A percentile compares a stretch with the other conserved stretches of the same genome.
Conservation (phyloP, 1,140 invertebrate species). For the Cydia pomonella region DNA sequence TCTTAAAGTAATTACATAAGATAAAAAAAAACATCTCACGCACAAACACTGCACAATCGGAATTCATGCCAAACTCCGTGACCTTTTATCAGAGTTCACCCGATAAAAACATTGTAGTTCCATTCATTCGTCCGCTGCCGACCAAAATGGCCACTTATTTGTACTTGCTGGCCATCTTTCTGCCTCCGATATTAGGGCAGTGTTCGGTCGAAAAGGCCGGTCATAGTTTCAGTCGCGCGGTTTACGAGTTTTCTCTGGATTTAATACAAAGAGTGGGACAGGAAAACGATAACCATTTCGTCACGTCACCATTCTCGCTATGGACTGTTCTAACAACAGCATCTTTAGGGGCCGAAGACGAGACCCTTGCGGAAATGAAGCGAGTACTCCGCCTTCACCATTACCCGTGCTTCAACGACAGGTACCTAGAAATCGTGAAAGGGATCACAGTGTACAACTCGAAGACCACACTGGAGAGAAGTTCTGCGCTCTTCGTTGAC, state of each 20-base stretch:
- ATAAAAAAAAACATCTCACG: slow-evolving; percentile 11
- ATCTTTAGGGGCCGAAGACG: slow-evolving; percentile 70
- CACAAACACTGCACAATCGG: slow-evolving; percentile 14
- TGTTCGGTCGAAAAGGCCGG: slow-evolving; percentile 51
- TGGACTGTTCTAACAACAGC: slow-evolving; percentile 73
- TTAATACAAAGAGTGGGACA: slow-evolving; percentile 53
- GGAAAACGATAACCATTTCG: slow-evolving; percentile 69
- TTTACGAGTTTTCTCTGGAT: slow-evolving; percentile 62
- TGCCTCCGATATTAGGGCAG: slow-evolving; percentile 46
- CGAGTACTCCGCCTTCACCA: slow-evolving; percentile 59
- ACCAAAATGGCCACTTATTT: slow-evolving; percentile 44
- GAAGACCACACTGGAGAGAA: slow-evolving; percentile 47
- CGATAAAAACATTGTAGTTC: slow-evolving; percentile 26
- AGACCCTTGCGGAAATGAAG: slow-evolving; percentile 67
- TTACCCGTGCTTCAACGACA: slow-evolving; percentile 63
- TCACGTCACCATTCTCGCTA: slow-evolving; percentile 73
- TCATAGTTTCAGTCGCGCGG: slow-evolving; percentile 47
- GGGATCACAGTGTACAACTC: slow-evolving; percentile 21
- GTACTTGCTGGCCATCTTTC: slow-evolving; percentile 42
- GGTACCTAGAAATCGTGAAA: slow-evolving; percentile 54
- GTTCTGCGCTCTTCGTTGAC: slow-evolving; percentile 53
- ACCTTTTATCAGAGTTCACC: slow-evolving; percentile 25
- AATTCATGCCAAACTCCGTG: slow-evolving; percentile 20
- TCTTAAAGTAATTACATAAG: background rate
- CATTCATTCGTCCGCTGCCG: slow-evolving; percentile 25